These are phyloP conservation scores for Microctonus hyperodae DNA, from an alignment of 2,888 invertebrate species.

Conservation along the genomic window DNA sequence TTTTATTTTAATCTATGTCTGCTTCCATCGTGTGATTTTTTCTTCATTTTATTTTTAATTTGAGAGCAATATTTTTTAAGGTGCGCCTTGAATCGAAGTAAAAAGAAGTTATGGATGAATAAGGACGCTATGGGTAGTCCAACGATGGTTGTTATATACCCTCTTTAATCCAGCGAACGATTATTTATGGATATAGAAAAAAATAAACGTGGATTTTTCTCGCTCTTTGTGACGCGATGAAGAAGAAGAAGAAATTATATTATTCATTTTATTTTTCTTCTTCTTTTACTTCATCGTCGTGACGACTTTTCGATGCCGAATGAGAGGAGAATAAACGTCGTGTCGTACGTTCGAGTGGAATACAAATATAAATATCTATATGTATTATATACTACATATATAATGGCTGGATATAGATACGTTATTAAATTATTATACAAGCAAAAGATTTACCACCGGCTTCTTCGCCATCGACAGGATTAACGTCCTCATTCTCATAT, in stretches of 20 bases:
- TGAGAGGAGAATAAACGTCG: not conserved
- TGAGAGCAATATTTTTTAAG: slow-evolving; percentile 17
- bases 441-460: slow-evolving; percentile 53
- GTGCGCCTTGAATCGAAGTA: not conserved
- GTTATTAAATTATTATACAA: slow-evolving; percentile 58
- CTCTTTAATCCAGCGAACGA: slow-evolving; percentile 54
- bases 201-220: not conserved
- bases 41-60: too few species aligned
- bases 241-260: not conserved
- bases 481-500: slow-evolving; percentile 24
- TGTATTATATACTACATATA: slow-evolving; percentile 2
- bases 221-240: not conserved
- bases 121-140: slow-evolving; percentile 26
- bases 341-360: not conserved
- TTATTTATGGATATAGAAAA: slow-evolving; percentile 57
- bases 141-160: slow-evolving; percentile 29
- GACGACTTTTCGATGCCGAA: not conserved
- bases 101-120: not conserved
- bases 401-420: slow-evolving; percentile 38
- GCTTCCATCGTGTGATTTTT: slow-evolving; percentile 1
- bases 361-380: not conserved
- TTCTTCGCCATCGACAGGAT: slow-evolving; percentile 49
- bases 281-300: slow-evolving; percentile 24
- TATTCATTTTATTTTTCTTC: not conserved
- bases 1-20: slow-evolving; percentile 17